Evolutionary conservation across 2,888 invertebrate genomes (phyloP).

Genomic region (Polydrusus pterygomalis): DNA sequence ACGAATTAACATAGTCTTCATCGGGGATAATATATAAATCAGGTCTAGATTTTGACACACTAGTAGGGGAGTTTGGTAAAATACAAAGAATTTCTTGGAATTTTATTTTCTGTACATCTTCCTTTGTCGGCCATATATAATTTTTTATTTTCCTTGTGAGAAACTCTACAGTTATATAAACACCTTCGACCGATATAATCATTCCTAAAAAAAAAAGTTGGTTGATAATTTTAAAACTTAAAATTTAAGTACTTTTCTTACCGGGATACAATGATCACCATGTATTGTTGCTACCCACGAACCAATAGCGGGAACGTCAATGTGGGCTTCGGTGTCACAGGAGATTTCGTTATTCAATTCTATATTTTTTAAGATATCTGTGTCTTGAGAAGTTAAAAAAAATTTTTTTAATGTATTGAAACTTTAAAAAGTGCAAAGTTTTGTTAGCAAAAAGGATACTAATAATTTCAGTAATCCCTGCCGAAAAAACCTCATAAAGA

Average conservation of each 20-base stretch:
- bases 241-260: not conserved
- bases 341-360: not conserved
- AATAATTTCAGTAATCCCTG: too few relatives aligned
- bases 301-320: not conserved
- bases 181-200: not conserved
- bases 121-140: not conserved
- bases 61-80: not conserved
- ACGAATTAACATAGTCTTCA: not conserved
- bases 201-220: not conserved
- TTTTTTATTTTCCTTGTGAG: not conserved
- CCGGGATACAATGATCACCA: not conserved
- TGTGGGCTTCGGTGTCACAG: too few relatives aligned
- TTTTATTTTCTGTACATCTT: not conserved
- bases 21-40: not conserved
- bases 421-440: too few relatives aligned
- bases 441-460: too few relatives aligned
- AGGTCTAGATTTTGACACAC: not conserved
- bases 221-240: not conserved
- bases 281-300: not conserved
- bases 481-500: too few relatives aligned
- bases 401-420: too few relatives aligned
- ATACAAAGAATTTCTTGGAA: not conserved
- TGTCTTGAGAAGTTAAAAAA: not conserved
- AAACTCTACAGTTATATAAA: not conserved
- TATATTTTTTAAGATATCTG: not conserved